Conservation (phyloP, 2,888 invertebrate genomes). For the Sturmia bella region DNA sequence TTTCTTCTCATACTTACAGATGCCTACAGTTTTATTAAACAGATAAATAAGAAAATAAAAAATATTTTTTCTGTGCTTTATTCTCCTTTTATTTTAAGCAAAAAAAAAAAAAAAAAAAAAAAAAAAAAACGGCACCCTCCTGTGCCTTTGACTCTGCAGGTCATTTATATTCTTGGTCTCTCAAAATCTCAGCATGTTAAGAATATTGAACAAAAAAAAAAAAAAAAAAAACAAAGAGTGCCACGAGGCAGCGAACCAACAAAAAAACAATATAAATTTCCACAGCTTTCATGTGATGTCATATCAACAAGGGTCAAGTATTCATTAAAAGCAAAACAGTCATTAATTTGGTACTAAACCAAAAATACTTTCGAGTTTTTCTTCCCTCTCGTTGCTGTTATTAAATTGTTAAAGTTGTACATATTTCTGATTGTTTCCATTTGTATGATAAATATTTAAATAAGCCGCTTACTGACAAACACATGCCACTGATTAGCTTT, state of each 20-base stretch:
- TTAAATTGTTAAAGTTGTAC: slow-evolving; percentile 21
- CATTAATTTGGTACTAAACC: slow-evolving; percentile 47
- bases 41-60: no score
- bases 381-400: not conserved
- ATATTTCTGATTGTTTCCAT: slow-evolving; percentile 49
- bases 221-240: no score
- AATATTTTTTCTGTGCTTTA: no score
- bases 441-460: slow-evolving; percentile 14
- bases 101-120: no score
- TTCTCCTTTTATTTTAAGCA: no score
- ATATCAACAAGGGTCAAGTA: slow-evolving; percentile 56
- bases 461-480: not conserved
- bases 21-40: no score
- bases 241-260: not conserved
- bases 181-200: no score
- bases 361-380: not conserved
- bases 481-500: not conserved
- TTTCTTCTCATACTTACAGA: no score
- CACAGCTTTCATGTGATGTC: slow-evolving; percentile 46
- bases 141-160: no score
- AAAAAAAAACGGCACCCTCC: no score
- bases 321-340: slow-evolving; percentile 33
- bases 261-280: slow-evolving; percentile 16
- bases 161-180: no score
- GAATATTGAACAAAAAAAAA: no score